Conservation (phyloP, 64 coral and sea anemone genomes). For the Porites australiensis region DNA sequence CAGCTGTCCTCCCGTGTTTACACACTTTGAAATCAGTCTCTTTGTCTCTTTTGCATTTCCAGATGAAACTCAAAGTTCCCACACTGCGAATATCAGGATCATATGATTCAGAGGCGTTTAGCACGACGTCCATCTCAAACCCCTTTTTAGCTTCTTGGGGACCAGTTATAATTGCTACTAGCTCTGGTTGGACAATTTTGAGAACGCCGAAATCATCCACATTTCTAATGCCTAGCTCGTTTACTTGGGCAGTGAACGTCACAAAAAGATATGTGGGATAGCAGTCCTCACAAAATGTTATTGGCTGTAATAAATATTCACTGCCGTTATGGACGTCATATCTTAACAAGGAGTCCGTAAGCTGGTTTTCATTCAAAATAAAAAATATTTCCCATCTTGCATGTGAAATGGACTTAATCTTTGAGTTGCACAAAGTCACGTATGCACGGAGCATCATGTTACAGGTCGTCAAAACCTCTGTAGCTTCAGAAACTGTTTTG, state of each 20-base stretch:
- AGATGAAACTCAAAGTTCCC: neutral
- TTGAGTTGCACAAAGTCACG: neutral
- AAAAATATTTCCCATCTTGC: neutral
- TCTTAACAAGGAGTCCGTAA: neutral
- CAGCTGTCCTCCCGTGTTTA: neutral
- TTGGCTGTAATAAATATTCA: neutral
- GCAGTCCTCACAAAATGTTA: neutral
- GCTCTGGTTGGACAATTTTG: constrained; percentile 3
- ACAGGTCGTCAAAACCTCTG: neutral
- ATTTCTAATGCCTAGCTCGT: neutral
- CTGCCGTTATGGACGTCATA: neutral
- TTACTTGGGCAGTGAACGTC: neutral
- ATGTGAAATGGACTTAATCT: neutral
- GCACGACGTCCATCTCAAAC: neutral
- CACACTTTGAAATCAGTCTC: neutral
- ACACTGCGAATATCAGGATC: neutral
- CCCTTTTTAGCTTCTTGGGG: neutral
- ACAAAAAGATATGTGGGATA: neutral
- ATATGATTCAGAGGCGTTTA: constrained; percentile 7
- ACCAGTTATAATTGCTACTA: neutral
- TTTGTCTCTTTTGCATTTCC: neutral
- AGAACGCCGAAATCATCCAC: neutral
- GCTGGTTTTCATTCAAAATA: neutral
- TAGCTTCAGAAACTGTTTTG: neutral
- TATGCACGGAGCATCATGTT: neutral